Evolutionary conservation across 2,888 invertebrate species (phyloP).

Genomic region (Drosophila formosana): DNA sequence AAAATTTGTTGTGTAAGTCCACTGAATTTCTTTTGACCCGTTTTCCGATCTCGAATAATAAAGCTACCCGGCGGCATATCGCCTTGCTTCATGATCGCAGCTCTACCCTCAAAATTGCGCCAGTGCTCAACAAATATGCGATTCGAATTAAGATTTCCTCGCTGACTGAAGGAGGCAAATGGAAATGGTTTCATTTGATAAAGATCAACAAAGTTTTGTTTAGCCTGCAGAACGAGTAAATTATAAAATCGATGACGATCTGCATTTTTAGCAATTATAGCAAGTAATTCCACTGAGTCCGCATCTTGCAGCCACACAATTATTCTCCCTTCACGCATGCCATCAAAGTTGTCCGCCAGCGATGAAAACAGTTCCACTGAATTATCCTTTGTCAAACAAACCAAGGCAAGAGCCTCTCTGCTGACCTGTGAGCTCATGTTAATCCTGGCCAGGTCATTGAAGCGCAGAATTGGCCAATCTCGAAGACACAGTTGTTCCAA

Average conservation of each 20-base stretch:
- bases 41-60: constrained; percentile 8
- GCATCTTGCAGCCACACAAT: constrained; percentile 35
- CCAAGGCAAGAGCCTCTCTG: constrained; percentile 27
- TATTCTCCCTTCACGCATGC: constrained; percentile 51
- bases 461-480: constrained; percentile 48
- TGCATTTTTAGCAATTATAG: constrained; percentile 4
- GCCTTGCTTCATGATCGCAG: constrained; percentile 4
- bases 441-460: constrained; percentile 27
- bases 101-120: constrained; percentile 46
- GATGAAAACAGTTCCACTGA: constrained; percentile 17
- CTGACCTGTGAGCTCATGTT: constrained; percentile 6
- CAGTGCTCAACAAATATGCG: constrained; percentile 34
- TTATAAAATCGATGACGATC: constrained; percentile 24
- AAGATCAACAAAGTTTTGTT: background rate
- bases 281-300: background rate
- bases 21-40: constrained; percentile 6
- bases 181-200: constrained; percentile 57
- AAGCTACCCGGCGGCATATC: constrained; percentile 31
- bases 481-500: constrained; percentile 19
- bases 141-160: rapidly evolving
- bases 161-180: constrained; percentile 4
- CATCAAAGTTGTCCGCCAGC: constrained; percentile 42
- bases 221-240: constrained; percentile 31
- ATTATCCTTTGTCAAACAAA: constrained; percentile 27
- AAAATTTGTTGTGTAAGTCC: constrained; percentile 25